These are phyloP conservation scores for Sebastes nivosus DNA, from an alignment of 2,797 vertebrate genomes.

Conservation along the genomic window DNA sequence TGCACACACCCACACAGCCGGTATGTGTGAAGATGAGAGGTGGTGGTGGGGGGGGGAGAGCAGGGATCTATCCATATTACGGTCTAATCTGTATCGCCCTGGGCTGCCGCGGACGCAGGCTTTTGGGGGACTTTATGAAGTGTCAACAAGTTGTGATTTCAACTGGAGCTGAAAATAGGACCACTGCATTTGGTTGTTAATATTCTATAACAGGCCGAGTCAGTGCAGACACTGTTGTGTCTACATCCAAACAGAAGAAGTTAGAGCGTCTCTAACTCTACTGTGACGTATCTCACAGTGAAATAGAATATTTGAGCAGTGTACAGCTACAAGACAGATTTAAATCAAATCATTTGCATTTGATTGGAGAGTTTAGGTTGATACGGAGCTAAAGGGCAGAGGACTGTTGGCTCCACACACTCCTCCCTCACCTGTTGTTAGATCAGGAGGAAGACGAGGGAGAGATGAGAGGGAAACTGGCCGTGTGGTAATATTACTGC, in stretches of 20 bases:
- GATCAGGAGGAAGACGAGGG: too few species aligned
- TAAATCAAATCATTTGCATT: too few species aligned
- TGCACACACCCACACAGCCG: slow-evolving; percentile 17
- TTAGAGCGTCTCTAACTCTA: too few species aligned
- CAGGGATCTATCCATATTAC: slow-evolving; percentile 78
- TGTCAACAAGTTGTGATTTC: slow-evolving; percentile 75
- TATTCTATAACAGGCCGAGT: slow-evolving; percentile 43
- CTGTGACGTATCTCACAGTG: too few species aligned
- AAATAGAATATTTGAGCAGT: too few species aligned
- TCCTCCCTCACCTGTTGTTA: too few species aligned
- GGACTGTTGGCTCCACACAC: too few species aligned
- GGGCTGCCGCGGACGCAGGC: slow-evolving; percentile 51
- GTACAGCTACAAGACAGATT: too few species aligned
- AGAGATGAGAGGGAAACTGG: too few species aligned
- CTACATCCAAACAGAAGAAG: background rate
- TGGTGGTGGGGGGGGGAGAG: slow-evolving; percentile 47
- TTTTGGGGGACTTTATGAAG: slow-evolving; percentile 72
- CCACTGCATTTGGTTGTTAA: slow-evolving; percentile 56
- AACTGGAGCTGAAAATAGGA: slow-evolving; percentile 38
- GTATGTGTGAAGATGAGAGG: slow-evolving; percentile 59
- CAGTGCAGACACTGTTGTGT: slow-evolving; percentile 14
- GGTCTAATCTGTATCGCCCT: slow-evolving; percentile 75
- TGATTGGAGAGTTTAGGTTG: too few species aligned
- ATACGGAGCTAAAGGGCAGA: too few species aligned
- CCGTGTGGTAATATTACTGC: too few species aligned